phyloP scores from a whole-genome alignment of 1,140 invertebrate genomes.

The Lasaia peninsularis region DNA sequence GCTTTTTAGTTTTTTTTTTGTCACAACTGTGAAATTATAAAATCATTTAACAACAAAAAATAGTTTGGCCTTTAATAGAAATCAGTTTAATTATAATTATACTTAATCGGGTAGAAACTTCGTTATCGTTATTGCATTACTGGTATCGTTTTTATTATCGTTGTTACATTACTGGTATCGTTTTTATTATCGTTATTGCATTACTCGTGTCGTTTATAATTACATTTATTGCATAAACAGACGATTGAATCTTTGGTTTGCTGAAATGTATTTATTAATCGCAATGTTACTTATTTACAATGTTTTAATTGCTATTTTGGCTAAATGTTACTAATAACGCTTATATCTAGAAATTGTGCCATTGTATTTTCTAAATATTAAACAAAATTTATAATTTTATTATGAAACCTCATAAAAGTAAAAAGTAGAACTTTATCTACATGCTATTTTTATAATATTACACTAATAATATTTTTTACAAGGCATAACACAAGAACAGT shows the following conservation, averaged over 20 bases:
- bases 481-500: slow-evolving; percentile 50
- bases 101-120: no score
- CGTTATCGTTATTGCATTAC: background rate
- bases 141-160: background rate
- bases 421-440: slow-evolving; percentile 43
- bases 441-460: slow-evolving; percentile 44
- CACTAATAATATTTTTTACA: slow-evolving; percentile 66
- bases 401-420: slow-evolving; percentile 11
- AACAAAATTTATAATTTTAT: slow-evolving; percentile 21
- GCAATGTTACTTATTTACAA: slow-evolving; percentile 70
- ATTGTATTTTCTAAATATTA: slow-evolving; percentile 45
- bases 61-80: background rate
- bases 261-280: slow-evolving; percentile 42
- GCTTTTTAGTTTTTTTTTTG: slow-evolving; percentile 23
- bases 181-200: background rate
- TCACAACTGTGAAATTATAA: slow-evolving; percentile 15
- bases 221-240: no score
- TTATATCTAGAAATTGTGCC: slow-evolving; percentile 69
- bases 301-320: slow-evolving; percentile 70
- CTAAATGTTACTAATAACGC: slow-evolving; percentile 70
- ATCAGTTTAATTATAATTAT: background rate
- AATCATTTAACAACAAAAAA: slow-evolving; percentile 2
- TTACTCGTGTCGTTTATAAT: background rate
- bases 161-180: background rate
- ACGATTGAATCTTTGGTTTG: background rate